A percentile compares a stretch with the other conserved stretches of the same genome.
Conservation (phyloP, 2,113 vertebrate genomes). For the Dicentrarchus labrax region DNA sequence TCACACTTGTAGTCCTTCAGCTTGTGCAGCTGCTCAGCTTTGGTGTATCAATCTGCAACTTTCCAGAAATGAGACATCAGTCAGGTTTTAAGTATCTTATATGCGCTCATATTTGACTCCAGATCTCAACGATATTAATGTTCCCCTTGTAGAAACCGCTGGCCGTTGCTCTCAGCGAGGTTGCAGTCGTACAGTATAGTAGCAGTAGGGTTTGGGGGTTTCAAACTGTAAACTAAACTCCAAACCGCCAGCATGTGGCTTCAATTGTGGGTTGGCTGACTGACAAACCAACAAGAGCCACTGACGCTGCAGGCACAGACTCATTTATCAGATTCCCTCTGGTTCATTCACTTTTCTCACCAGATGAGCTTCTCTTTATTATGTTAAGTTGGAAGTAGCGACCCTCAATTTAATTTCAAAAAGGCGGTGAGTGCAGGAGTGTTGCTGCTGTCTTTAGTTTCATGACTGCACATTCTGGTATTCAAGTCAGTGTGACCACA, state of each 20-base stretch:
- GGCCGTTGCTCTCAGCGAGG: not conserved
- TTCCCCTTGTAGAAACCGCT: not conserved
- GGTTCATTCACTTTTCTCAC: not conserved
- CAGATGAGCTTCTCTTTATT: not conserved
- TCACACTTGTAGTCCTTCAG: not conserved
- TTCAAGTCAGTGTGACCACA: conserved; percentile 19
- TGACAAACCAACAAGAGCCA: conserved; percentile 51
- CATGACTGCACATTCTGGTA: conserved; percentile 26
- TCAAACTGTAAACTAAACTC: conserved; percentile 51
- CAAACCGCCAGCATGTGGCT: conserved; percentile 74
- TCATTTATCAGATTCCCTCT: conserved; percentile 10
- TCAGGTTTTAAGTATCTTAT: not conserved
- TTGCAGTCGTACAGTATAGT: not conserved
- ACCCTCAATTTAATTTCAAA: not conserved
- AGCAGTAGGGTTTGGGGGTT: conserved; percentile 7
- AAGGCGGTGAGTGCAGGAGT: not conserved
- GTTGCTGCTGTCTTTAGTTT: conserved; percentile 15
- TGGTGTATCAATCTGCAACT: not conserved
- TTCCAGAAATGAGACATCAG: too few relatives aligned
- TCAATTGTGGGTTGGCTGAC: conserved; percentile 70
- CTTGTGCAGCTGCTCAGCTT: not conserved
- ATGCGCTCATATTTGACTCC: not conserved
- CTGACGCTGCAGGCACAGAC: conserved; percentile 2
- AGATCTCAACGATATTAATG: not conserved
- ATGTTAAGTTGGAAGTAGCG: not conserved